These are phyloP conservation scores for Acanthopleura granulata DNA, from an alignment of 2,888 invertebrate species.

Conservation along the genomic window DNA sequence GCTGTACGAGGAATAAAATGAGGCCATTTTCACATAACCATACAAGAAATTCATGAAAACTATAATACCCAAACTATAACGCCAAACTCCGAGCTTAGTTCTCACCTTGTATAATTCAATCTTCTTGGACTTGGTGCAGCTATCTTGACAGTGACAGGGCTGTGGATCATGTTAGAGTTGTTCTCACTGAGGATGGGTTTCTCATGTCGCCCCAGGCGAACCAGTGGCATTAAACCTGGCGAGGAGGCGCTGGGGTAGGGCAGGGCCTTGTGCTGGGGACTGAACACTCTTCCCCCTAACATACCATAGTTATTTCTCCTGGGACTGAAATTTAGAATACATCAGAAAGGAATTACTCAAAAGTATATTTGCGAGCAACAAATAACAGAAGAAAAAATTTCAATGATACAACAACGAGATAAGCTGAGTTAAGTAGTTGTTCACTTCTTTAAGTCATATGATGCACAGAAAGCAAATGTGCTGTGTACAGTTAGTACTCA, in stretches of 20 bases:
- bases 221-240: slow-evolving; percentile 43
- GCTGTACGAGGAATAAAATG: too few relatives aligned
- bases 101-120: slow-evolving; percentile 42
- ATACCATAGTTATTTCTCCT: background rate
- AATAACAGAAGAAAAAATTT: too few relatives aligned
- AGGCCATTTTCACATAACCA: too few relatives aligned
- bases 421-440: too few relatives aligned
- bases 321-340: slow-evolving; percentile 22
- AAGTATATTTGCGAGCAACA: background rate
- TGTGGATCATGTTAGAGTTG: slow-evolving; percentile 39
- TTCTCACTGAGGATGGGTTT: slow-evolving; percentile 37
- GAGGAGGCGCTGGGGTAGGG: slow-evolving; percentile 29
- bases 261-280: slow-evolving; percentile 23
- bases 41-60: too few relatives aligned
- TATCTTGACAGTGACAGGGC: slow-evolving; percentile 54
- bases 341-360: background rate
- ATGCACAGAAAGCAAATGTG: too few relatives aligned
- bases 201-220: slow-evolving; percentile 38
- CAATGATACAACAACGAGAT: background rate
- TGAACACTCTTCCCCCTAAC: slow-evolving; percentile 20
- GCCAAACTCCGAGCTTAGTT: background rate
- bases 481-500: too few relatives aligned
- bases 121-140: slow-evolving; percentile 48
- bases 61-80: too few relatives aligned
- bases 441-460: too few relatives aligned